Evolutionary conservation across 1,140 invertebrate species (phyloP).

Genomic region (Lasaia peninsularis): DNA sequence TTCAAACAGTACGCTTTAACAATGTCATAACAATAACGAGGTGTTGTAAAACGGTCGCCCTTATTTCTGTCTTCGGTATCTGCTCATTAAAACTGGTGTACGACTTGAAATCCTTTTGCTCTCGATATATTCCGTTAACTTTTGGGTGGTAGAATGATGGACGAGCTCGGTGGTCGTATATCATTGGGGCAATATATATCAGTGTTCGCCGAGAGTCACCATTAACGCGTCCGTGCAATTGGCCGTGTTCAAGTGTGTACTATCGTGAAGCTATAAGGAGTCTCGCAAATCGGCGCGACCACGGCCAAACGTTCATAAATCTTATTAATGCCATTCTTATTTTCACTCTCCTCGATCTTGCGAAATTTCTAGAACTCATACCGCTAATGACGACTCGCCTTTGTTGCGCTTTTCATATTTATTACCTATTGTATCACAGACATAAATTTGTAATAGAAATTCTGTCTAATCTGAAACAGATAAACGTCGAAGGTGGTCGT

Average conservation of each 20-base stretch:
- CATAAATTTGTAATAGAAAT: constrained; percentile 47
- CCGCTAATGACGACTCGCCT: constrained; percentile 33
- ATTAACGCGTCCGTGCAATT: constrained; percentile 72
- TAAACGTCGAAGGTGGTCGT: constrained; percentile 4
- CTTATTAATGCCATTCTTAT: constrained; percentile 73
- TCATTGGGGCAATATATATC: constrained; percentile 73
- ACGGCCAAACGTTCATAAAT: constrained; percentile 68
- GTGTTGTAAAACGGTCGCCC: constrained; percentile 52
- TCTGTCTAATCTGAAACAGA: constrained; percentile 16
- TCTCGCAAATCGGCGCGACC: constrained; percentile 67
- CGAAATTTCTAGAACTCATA: constrained; percentile 54
- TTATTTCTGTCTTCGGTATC: constrained; percentile 71
- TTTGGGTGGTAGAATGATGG: constrained; percentile 73
- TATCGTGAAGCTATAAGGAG: constrained; percentile 49
- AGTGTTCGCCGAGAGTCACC: constrained; percentile 69
- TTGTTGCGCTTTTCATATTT: constrained; percentile 36
- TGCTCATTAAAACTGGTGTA: constrained; percentile 67
- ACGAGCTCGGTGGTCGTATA: constrained; percentile 71
- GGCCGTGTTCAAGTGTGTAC: constrained; percentile 44
- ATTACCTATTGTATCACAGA: constrained; percentile 21
- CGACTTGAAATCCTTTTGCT: constrained; percentile 50
- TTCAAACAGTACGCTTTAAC: constrained; percentile 49
- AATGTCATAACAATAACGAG: constrained; percentile 67
- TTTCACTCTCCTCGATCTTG: constrained; percentile 57
- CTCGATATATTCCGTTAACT: constrained; percentile 63